Base-by-base conservation (phyloP, 2,888 invertebrate genomes). In the Ernsta delagoae region DNA sequence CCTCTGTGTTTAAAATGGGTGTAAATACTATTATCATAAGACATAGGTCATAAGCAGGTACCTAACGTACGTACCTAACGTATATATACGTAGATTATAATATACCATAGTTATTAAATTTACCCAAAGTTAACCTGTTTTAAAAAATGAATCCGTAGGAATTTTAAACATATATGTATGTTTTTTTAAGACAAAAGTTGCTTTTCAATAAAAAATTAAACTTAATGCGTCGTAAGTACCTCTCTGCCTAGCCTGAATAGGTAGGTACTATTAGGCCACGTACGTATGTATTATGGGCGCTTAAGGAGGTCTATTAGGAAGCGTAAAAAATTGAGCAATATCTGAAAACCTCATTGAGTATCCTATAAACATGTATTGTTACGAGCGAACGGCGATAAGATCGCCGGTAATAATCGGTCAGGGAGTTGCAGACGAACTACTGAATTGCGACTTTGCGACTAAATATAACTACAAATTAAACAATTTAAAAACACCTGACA, bases 281-380 rank as follows among this genome's bases (percentile, higher is more conserved):
- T 48, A 54, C 24, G 39, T 36, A 61, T 24, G 53, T 66, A 66
- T 60, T 60, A 60, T 66, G 43, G 59, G 66, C 60, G 59, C 50
- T 65, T 59, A 53, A 24, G 24, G 24, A 65, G 53, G 59, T 59
- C 53, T 59, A 59, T 65, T 59, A 59, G 60, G 66, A 53, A 60
- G 54, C 66, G 43, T 43, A 60, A 60, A 66, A 66, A 66, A 66
- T 60, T 39, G 60, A 59, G 66, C 60, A 66, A 43, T 50, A 24
- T 54, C 60, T 66, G 31, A 61, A 60, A 61, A 59, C 45, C 54
- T 61, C 54, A 61, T 67, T 61, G 67, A 45, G n/a, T 67, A 61
- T 61, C 67, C 67, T 56, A 67, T 67, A 67, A 67, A 67, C 61
- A 67, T 67, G 67, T 67, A 67, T 67, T 67, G 67, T 67, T 67